Base-by-base conservation (phyloP, 1,140 invertebrate species). In the Coelopa frigida region DNA sequence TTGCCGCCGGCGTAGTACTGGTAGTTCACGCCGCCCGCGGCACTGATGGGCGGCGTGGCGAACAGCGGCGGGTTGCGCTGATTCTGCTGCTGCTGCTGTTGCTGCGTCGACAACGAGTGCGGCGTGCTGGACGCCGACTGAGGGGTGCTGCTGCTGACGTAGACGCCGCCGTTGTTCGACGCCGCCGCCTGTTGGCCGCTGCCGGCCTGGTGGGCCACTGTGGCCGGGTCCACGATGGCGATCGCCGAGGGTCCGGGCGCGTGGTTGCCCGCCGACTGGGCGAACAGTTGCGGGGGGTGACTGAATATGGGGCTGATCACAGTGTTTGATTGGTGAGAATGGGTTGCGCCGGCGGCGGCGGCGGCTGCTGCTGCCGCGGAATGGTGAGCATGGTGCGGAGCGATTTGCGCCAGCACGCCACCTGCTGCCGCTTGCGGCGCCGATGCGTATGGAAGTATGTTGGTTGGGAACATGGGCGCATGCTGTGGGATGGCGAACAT, bases 101-200 rank as follows among this genome's bases (percentile, higher is more conserved):
- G 24, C 22, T 43, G 29, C 23, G 37, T 24, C 37, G 50, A 27
- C 11, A 49, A 17, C 35, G 52, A 54, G 29, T 51, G 48, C 29
- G 66, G 66, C 15, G 66, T 69, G 18, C 62, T 66, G 1, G 66
- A 65, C 5, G 66, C 62, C 10, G 66, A 69, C 36, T 69, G 66
- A 2, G 65, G 59, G 12, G 52, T 53, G 15, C 44, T 35, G 17
- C n/a, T 41, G 12, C 10, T 45, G 40, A 52, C 54, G 42, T 56
- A 50, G 12, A 27, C 24, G 6, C 55, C 54, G 8, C 48, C 50
- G n/a, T 48, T 12, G 26, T 38, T 15, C 23, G 38, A 24, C 17
- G 22, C 12, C 57, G 48, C 11, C 56, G 12, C 12, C 22, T 26
- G 23, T 22, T 49, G 12, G 43, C 22, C 14, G 29, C 22, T 33